Base-by-base conservation (phyloP, 2,797 vertebrate species). In the Danio kyathit region DNA sequence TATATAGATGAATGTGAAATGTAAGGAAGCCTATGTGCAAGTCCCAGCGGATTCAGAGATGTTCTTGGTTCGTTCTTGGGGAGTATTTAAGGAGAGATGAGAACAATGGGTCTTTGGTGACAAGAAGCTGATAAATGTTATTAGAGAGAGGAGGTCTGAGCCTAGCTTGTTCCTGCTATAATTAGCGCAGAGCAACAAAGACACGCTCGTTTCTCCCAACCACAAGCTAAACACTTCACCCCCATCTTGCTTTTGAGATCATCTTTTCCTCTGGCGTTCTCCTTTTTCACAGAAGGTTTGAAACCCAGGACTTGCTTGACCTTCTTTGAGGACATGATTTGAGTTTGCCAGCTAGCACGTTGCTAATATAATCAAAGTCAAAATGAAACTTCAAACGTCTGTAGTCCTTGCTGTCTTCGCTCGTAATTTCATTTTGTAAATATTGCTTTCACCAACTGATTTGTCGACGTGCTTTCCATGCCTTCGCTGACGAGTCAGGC, bases 101-200 rank as follows among this genome's bases (percentile, higher is more conserved):
- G 83, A 87, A 85, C 75, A 83, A 85, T 83, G 72, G 70, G 49
- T 77, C 60, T 79, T 83, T 83, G 78, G 83, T 83, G 78, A 79
- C 76, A 79, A 84, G 82, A 71, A 73, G 76, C 79, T 73, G 81
- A 83, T 82, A 85, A 76, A 83, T 83, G 81, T 86, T 86, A 82
- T 82, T 82, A 82, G 81, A 79, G 77, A 84, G 77, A 82, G 48
- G 66, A 76, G 81, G 80, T 79, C 72, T 65, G 72, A 73, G 66
- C 66, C 21, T 61, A 76, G 77, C n/a, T 75, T 73, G 65, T 61
- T 81, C 75, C 75, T 81, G 76, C 81, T 83, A 85, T 85, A 87
- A 85, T 85, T 85, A 87, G 86, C 81, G 73, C 81, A 83, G 48
- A 76, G 70, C 79, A 86, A 79, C 80, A 82, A 81, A 83, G 67